Base-by-base conservation (phyloP, 2,113 vertebrate genomes). In the Pogona vitticeps region DNA sequence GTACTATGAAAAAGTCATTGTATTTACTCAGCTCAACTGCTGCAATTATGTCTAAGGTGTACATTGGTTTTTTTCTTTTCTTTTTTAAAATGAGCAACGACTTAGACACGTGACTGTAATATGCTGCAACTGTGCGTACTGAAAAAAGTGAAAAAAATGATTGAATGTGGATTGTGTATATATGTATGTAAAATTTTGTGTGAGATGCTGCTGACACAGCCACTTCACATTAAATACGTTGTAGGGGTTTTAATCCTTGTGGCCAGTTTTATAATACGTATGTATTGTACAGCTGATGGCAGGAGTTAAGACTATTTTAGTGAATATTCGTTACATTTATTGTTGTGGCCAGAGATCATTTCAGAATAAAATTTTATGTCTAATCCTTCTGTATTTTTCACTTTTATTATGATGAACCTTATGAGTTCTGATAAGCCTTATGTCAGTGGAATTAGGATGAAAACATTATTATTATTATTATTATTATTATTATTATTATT, bases 271-370 rank as follows among this genome's bases (percentile, higher is more conserved):
- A 97, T 98, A 97, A 98, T 98, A 98, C 98, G 98, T 98, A 97
- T 98, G 97, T 98, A 98, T 97, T 99, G 98, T 98, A 99, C 97
- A 98, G 97, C 97, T 97, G 96, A 98, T 97, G 97, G 96, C 96
- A 96, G 96, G 97, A 96, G 96, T 96, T 96, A 94, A 96, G 97
- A 97, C 96, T 97, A 97, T 97, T 98, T 98, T 97, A 98, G 98
- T 98, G 98, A 98, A 97, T 97, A 98, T 98, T 98, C 98, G 98
- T 98, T 98, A 97, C 97, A 98, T 98, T 99, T 98, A 98, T 97
- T 98, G 98, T 99, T 97, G 98, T 99, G 98, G 96, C 98, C 97
- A 97, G 97, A 98, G 96, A 98, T 97, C 96, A 97, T 97, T 97
- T 97, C 97, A 97, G 96, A 97, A 97, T 97, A 97, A 97, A 97